phyloP scores from a whole-genome alignment of 2,888 invertebrate species.

The Limnephilus lunatus region DNA sequence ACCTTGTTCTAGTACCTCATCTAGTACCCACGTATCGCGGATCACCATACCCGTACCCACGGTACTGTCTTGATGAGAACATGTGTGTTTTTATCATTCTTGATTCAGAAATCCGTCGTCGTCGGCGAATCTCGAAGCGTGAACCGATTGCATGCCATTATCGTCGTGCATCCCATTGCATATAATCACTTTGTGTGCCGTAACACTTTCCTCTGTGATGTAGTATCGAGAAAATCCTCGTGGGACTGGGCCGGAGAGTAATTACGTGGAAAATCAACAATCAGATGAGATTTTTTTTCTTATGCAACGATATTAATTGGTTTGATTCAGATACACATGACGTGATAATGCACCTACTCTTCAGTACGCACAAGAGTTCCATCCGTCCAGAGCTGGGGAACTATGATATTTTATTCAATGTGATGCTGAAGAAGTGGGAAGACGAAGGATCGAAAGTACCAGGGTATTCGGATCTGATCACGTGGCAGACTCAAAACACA shows the following conservation, averaged over 20 bases:
- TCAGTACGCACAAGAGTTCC: background rate
- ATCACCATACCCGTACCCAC: conserved; percentile 2
- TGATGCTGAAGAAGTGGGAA: background rate
- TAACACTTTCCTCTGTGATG: conserved; percentile 52
- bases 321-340: background rate
- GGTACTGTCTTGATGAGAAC: conserved; percentile 23
- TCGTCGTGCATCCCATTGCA: conserved; percentile 60
- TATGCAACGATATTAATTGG: background rate
- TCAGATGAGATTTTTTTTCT: background rate
- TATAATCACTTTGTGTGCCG: conserved; percentile 54
- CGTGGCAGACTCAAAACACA: too few species aligned
- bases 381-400: background rate
- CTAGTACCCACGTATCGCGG: background rate
- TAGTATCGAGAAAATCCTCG: conserved; percentile 13
- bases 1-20: background rate
- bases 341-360: background rate
- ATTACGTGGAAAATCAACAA: background rate
- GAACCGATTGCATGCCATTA: conserved; percentile 54
- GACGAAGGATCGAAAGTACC: background rate
- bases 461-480: too few species aligned
- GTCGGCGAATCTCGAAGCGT: conserved; percentile 48
- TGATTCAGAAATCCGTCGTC: conserved; percentile 42
- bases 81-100: conserved; percentile 47
- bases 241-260: background rate
- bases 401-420: background rate